A percentile compares a stretch with the other conserved stretches of the same genome.
Conservation (phyloP, 2,797 vertebrate genomes). For the Enteromius paludinosus region DNA sequence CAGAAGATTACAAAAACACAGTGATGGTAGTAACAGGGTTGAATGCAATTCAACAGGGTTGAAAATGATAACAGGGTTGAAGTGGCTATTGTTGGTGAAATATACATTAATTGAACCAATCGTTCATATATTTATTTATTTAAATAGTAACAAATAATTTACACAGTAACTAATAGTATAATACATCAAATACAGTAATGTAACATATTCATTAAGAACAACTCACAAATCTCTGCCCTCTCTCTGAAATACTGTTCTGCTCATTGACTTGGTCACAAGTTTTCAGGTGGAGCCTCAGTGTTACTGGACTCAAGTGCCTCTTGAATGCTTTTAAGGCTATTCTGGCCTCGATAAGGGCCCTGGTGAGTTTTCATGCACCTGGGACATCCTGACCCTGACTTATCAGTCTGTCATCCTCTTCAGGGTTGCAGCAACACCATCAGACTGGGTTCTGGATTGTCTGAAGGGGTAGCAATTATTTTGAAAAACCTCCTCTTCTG, state of each 20-base stretch:
- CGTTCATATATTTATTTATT: neutral
- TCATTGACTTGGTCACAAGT: conserved; percentile 1
- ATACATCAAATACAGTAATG: neutral
- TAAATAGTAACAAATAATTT: neutral
- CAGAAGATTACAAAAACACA: conserved; percentile 6
- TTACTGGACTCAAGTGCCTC: neutral
- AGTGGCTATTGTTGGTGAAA: neutral
- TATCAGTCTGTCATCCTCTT: conserved; percentile 6
- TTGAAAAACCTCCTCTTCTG: conserved; percentile 29
- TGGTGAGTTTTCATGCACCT: neutral
- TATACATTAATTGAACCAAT: neutral
- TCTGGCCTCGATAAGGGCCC: neutral
- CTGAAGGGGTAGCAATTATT: conserved; percentile 4
- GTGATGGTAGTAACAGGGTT: conserved; percentile 21
- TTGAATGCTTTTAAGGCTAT: conserved; percentile 7
- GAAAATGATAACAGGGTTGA: conserved; percentile 35
- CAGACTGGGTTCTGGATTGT: neutral
- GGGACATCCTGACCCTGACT: conserved; percentile 2
- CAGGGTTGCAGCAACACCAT: conserved; percentile 14
- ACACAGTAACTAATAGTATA: neutral
- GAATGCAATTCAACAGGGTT: conserved; percentile 33
- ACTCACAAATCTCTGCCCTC: neutral
- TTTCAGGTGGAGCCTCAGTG: neutral
- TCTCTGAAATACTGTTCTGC: conserved; percentile 2
- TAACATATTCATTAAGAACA: neutral